These are phyloP conservation scores for Teleogryllus oceanicus DNA, from an alignment of 2,888 invertebrate species.

Conservation along the genomic window DNA sequence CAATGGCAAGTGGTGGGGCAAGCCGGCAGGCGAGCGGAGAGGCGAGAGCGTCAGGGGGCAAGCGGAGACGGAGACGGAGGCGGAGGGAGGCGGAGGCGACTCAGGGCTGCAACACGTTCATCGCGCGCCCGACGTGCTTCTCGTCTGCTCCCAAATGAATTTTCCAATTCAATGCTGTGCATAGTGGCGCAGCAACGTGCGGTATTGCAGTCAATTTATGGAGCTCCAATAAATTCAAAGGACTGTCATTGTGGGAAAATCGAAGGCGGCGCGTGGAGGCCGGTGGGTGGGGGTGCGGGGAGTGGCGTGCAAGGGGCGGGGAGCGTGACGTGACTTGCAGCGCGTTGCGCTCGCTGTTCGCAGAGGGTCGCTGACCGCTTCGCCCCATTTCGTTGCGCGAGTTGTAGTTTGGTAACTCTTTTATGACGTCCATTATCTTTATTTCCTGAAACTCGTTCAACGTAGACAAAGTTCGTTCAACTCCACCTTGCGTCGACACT, in stretches of 20 bases:
- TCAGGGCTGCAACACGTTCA: background rate
- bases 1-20: too few species aligned
- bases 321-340: too few species aligned
- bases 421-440: background rate
- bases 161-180: constrained; percentile 7
- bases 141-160: constrained; percentile 18
- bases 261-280: background rate
- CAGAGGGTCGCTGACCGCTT: too few species aligned
- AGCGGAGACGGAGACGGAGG: too few species aligned
- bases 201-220: constrained; percentile 3
- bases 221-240: constrained; percentile 1
- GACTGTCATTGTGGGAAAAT: background rate
- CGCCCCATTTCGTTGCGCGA: too few species aligned
- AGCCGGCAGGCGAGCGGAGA: too few species aligned
- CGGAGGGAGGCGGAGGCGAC: too few species aligned
- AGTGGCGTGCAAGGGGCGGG: background rate
- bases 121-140: background rate
- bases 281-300: background rate
- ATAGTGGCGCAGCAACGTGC: background rate
- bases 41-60: too few species aligned
- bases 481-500: too few species aligned
- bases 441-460: background rate
- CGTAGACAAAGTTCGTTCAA: too few species aligned
- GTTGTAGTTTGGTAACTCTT: too few species aligned
- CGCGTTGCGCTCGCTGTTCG: too few species aligned